phyloP scores from a whole-genome alignment of 2,797 vertebrate genomes.

The Heterohyrax brucei region DNA sequence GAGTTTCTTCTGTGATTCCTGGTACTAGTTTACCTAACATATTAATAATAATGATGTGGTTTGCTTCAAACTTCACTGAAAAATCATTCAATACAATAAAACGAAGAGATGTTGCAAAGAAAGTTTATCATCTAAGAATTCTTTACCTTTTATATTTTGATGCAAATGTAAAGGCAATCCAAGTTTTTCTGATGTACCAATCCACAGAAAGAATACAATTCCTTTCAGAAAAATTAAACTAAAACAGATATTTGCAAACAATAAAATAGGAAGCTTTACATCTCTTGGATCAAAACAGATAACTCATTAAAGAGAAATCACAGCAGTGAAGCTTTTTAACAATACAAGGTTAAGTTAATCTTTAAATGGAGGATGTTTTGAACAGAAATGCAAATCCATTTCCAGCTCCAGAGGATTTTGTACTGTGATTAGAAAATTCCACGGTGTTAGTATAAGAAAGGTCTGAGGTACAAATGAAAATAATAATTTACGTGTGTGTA shows the following conservation, averaged over 20 bases:
- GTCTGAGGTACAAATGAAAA: background rate
- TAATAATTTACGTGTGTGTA: background rate
- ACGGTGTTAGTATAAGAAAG: background rate
- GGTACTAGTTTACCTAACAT: background rate
- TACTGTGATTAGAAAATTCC: background rate
- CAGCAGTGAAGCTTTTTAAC: background rate
- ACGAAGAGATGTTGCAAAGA: background rate
- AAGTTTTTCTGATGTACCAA: background rate
- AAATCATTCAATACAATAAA: slow-evolving; percentile 4
- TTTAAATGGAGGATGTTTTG: background rate
- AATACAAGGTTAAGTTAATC: background rate
- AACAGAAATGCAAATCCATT: background rate
- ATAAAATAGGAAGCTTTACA: background rate
- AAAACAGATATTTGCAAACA: background rate
- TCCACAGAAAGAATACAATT: background rate
- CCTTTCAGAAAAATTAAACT: background rate
- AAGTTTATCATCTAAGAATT: background rate
- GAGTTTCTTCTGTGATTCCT: background rate
- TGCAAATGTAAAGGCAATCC: background rate
- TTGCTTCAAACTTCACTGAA: background rate
- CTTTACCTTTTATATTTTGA: background rate
- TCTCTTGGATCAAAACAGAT: background rate
- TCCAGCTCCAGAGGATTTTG: background rate
- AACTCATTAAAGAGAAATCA: background rate
- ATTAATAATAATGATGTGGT: background rate